Conservation (phyloP, 1,140 invertebrate species). For the Archivesica marissinica region DNA sequence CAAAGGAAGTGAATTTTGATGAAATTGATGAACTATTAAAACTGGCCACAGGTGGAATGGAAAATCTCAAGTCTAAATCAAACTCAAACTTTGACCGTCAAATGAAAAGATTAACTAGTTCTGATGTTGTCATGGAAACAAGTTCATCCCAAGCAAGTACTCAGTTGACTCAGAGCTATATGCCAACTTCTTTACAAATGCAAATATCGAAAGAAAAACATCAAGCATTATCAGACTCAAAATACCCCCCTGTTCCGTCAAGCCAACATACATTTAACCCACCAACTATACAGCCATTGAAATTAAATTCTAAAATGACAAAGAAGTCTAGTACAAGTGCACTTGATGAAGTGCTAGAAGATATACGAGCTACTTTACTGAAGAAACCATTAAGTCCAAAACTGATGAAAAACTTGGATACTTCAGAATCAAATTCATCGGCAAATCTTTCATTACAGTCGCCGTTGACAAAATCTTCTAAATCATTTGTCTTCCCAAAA, state of each 20-base stretch:
- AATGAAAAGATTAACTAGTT: background rate
- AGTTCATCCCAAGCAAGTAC: background rate
- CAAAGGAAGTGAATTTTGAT: slow-evolving; percentile 45
- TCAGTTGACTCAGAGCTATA: slow-evolving; percentile 1
- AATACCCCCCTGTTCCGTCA: slow-evolving; percentile 38
- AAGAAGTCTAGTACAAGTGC: slow-evolving; percentile 73
- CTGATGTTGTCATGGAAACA: background rate
- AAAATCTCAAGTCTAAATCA: slow-evolving; percentile 13
- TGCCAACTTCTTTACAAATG: slow-evolving; percentile 2
- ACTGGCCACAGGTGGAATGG: slow-evolving; percentile 42
- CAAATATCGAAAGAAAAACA: background rate
- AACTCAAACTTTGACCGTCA: background rate
- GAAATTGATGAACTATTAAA: slow-evolving; percentile 57
- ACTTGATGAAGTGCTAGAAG: slow-evolving; percentile 80
- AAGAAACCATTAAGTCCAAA: slow-evolving; percentile 76
- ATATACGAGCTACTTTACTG: slow-evolving; percentile 75
- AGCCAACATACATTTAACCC: slow-evolving; percentile 66
- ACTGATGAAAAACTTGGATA: slow-evolving; percentile 60
- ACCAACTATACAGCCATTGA: slow-evolving; percentile 77
- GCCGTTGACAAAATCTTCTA: slow-evolving; percentile 55
- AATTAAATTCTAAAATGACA: slow-evolving; percentile 66
- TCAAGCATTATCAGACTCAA: slow-evolving; percentile 29
- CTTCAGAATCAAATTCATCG: slow-evolving; percentile 53
- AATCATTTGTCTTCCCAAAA: slow-evolving; percentile 50
- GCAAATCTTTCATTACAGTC: slow-evolving; percentile 61